Base-by-base conservation (phyloP, 2,113 vertebrate species). In the Gulo gulo region DNA sequence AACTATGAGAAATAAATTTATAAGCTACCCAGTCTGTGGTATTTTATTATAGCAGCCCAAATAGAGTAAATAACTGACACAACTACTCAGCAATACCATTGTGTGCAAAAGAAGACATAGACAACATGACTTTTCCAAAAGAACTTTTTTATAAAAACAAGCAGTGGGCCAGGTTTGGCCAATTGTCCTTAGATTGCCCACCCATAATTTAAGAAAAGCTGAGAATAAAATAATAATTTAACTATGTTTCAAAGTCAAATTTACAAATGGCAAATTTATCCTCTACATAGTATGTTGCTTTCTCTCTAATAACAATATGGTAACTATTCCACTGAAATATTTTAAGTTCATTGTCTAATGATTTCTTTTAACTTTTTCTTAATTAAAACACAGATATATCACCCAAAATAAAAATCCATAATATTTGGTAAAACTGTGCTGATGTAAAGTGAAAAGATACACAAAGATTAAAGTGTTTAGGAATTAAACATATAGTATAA, bases 401-500 rank as follows among this genome's bases (percentile, higher is more conserved):
- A 7, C 15, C 7, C 4, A 13, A 81, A 85, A 86, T 86, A 18
- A 97, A 93, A 94, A 97, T 95, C 71, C 52, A 90, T 0, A 6
- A 36, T 76, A 92, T 95, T 96, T 97, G 98, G 36, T 89, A 97
- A 97, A 88, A 95, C 57, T 83, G 88, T 73, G 6, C 31, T 94
- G 13, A 18, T 95, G 1, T 20, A 50, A 91, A 95, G 65, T 86
- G 1, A 90, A 83, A 83, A 98, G 98, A 63, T 91, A 88, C 59
- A 97, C 55, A 91, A 97, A 96, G 55, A 96, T 92, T 98, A 97
- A 95, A 97, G 29, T 96, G 5, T 97, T 98, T 98, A 97, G 59
- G 91, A 98, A 97, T 95, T 97, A 97, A 98, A 96, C 79, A 82
- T 67, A 74, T 12, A 76, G 14, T 59, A 20, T 69, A 67, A 47